phyloP scores from a whole-genome alignment of 2,113 vertebrate genomes.

The Leiothrix lutea region DNA sequence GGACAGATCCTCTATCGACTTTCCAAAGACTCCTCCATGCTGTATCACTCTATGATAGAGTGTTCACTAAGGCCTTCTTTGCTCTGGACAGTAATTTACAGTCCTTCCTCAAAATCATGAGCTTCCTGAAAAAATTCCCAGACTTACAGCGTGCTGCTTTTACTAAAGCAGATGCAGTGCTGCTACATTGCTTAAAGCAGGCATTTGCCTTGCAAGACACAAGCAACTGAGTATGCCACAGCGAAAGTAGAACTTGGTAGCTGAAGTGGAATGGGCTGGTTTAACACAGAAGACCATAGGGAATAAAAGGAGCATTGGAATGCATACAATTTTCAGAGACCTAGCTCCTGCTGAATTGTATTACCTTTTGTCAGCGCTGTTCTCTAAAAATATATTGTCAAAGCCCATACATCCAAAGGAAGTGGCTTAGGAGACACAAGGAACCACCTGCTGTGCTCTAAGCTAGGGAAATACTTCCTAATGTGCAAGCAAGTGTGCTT shows the following conservation, averaged over 20 bases:
- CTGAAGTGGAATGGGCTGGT: not conserved
- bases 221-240: not conserved
- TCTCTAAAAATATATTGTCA: not conserved
- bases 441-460: not conserved
- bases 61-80: not conserved
- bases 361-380: not conserved
- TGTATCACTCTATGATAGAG: not conserved
- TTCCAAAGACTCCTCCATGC: not conserved
- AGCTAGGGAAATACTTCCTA: not conserved
- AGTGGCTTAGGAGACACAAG: not conserved
- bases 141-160: not conserved
- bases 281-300: not conserved
- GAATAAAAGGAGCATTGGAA: not conserved
- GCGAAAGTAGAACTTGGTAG: not conserved
- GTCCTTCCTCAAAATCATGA: not conserved
- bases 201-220: not conserved
- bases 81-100: not conserved
- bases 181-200: not conserved
- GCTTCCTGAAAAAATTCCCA: slow-evolving; percentile 6
- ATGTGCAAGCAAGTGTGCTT: not conserved
- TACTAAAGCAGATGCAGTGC: not conserved
- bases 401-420: not conserved
- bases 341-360: not conserved
- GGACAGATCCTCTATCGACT: slow-evolving; percentile 3
- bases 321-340: not conserved